These are phyloP conservation scores for Amblyopsis rosae DNA, from an alignment of 2,113 vertebrate genomes.

Conservation along the genomic window DNA sequence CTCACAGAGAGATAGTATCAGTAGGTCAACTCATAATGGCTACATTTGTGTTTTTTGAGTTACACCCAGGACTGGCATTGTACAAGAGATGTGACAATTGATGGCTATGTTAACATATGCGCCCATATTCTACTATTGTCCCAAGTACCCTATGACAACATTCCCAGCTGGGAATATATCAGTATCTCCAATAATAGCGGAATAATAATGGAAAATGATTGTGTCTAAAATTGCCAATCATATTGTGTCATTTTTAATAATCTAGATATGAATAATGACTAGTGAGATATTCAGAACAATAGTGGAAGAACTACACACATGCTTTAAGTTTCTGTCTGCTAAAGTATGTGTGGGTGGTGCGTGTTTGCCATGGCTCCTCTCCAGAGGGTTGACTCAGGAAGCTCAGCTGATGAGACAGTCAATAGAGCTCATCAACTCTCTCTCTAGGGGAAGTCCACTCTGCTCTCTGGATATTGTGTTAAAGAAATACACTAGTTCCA, in stretches of 20 bases:
- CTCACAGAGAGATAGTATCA: not conserved
- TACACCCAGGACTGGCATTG: constrained; percentile 33
- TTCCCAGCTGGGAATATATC: too few relatives aligned
- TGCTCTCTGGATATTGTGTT: constrained; percentile 26
- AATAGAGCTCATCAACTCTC: constrained; percentile 7
- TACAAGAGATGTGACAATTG: not conserved
- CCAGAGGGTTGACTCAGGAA: constrained; percentile 47
- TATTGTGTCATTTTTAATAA: too few relatives aligned
- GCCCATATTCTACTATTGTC: too few relatives aligned
- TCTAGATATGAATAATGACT: too few relatives aligned
- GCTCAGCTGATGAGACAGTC: constrained; percentile 51
- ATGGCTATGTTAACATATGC: too few relatives aligned
- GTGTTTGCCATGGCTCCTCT: constrained; percentile 22
- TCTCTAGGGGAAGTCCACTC: constrained; percentile 36
- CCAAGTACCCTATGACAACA: too few relatives aligned
- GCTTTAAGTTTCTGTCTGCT: not conserved
- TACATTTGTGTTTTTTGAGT: constrained; percentile 15
- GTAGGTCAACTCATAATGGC: not conserved
- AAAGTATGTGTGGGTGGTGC: not conserved
- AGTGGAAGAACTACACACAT: not conserved
- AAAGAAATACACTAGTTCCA: constrained; percentile 8
- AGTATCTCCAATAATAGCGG: too few relatives aligned
- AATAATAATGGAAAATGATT: too few relatives aligned
- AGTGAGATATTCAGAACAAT: too few relatives aligned
- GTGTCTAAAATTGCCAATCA: too few relatives aligned